These are phyloP conservation scores for Micrasema minimum DNA, from an alignment of 1,140 invertebrate genomes.

Conservation along the genomic window DNA sequence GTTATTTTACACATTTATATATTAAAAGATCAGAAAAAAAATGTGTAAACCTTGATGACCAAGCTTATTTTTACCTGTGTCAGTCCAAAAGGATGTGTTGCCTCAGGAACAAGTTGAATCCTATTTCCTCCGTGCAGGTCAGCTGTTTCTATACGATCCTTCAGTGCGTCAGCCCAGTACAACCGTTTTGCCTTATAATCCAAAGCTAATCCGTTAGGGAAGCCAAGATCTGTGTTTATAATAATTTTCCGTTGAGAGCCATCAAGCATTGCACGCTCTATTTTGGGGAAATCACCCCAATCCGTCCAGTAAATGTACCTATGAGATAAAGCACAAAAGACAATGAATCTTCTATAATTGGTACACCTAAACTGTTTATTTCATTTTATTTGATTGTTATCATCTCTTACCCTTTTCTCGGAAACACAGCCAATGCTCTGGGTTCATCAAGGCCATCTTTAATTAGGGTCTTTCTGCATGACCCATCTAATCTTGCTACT, in stretches of 20 bases:
- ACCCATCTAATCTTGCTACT: constrained; percentile 85
- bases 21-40: no score
- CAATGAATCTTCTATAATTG: no score
- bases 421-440: constrained; percentile 80
- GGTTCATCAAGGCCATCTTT: constrained; percentile 77
- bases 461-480: constrained; percentile 77
- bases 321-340: constrained; percentile 39
- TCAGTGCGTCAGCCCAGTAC: constrained; percentile 92
- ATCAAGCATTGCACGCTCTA: constrained; percentile 87
- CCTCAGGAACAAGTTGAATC: constrained; percentile 74
- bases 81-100: constrained; percentile 81
- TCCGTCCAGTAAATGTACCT: constrained; percentile 92
- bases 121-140: constrained; percentile 86
- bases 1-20: no score
- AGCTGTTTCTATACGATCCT: constrained; percentile 90
- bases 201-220: constrained; percentile 91
- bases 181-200: constrained; percentile 83
- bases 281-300: constrained; percentile 84
- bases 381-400: background rate
- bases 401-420: constrained; percentile 74
- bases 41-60: no score
- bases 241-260: constrained; percentile 81
- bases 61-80: constrained; percentile 68
- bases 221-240: constrained; percentile 81
- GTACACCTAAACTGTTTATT: no score